Conservation (phyloP, 1,140 invertebrate species). For the Bradysia coprophila region DNA sequence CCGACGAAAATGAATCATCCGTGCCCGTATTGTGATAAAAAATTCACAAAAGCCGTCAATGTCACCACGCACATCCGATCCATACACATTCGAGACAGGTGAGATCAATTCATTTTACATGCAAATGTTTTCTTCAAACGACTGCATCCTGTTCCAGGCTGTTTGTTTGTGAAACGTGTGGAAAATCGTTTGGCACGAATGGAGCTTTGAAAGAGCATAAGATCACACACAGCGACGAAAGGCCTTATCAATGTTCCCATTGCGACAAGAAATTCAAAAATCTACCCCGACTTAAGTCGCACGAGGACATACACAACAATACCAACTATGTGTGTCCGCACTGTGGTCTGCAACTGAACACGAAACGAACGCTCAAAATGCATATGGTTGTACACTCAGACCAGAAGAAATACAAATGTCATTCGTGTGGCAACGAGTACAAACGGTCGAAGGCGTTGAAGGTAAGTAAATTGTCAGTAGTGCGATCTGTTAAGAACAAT, state of each 20-base stretch:
- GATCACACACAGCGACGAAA: slow-evolving; percentile 26
- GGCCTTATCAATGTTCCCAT: slow-evolving; percentile 25
- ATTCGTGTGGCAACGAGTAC: slow-evolving; percentile 19
- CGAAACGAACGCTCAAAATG: slow-evolving; percentile 25
- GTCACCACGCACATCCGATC: slow-evolving; percentile 23
- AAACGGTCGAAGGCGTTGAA: slow-evolving; percentile 23
- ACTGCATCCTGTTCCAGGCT: no score
- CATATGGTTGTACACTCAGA: slow-evolving; percentile 27
- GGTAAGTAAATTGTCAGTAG: no score
- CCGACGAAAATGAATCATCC: slow-evolving; percentile 20
- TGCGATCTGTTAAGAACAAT: no score
- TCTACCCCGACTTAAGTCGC: slow-evolving; percentile 16
- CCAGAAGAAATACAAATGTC: slow-evolving; percentile 23
- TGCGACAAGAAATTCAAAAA: slow-evolving; percentile 25
- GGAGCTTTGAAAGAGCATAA: slow-evolving; percentile 26
- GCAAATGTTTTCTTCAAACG: no score
- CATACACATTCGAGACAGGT: slow-evolving; percentile 24
- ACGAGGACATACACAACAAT: slow-evolving; percentile 23
- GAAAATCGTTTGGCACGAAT: slow-evolving; percentile 25
- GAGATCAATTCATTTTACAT: no score
- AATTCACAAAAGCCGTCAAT: slow-evolving; percentile 15
- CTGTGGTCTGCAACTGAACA: slow-evolving; percentile 25
- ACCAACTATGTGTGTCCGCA: slow-evolving; percentile 24
- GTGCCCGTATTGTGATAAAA: slow-evolving; percentile 19
- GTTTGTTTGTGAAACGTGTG: slow-evolving; percentile 26